These are phyloP conservation scores for Limenitis camilla DNA, from an alignment of 2,888 invertebrate genomes.

Conservation along the genomic window DNA sequence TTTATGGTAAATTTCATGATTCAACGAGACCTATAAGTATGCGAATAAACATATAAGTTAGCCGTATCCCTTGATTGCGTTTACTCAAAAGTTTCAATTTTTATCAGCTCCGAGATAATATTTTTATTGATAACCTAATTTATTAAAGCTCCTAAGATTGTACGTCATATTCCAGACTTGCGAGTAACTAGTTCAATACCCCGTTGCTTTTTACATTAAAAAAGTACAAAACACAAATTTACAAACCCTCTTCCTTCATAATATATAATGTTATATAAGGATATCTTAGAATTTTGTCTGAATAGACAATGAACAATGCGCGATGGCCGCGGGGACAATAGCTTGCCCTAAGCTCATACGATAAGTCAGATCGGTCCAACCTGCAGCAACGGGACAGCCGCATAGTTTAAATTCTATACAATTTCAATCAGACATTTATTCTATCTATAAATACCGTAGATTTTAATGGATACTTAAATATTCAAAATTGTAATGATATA, in stretches of 20 bases:
- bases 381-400: constrained; percentile 33
- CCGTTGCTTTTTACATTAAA: not conserved
- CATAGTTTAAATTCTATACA: constrained; percentile 21
- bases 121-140: too few relatives aligned
- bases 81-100: too few relatives aligned
- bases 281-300: constrained; percentile 20
- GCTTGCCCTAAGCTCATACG: constrained; percentile 39
- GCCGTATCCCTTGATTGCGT: too few relatives aligned
- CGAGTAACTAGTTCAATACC: too few relatives aligned
- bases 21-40: too few relatives aligned
- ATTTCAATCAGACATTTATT: constrained; percentile 16
- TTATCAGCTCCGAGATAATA: too few relatives aligned
- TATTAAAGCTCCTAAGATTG: too few relatives aligned
- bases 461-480: not conserved
- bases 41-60: too few relatives aligned
- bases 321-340: constrained; percentile 51
- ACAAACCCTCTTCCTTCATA: constrained; percentile 7
- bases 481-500: too few relatives aligned
- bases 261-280: constrained; percentile 6
- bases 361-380: constrained; percentile 36
- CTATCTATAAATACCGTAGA: constrained; percentile 1
- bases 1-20: too few relatives aligned
- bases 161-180: too few relatives aligned
- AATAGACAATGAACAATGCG: constrained; percentile 63
- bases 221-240: not conserved